phyloP scores from a whole-genome alignment of 2,113 vertebrate genomes.

The Apteryx mantelli region DNA sequence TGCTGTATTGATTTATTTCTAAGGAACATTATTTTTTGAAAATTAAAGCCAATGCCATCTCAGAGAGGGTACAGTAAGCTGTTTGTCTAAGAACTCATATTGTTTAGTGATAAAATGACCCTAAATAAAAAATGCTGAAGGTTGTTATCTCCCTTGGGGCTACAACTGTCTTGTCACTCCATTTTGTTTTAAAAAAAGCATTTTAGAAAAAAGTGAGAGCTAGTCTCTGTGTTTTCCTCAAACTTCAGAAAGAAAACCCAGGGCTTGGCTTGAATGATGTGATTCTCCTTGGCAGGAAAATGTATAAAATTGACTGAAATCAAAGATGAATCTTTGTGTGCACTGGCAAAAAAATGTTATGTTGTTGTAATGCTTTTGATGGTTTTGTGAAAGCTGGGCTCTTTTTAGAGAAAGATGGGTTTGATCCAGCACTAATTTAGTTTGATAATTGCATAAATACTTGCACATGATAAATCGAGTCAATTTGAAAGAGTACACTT shows the following conservation, averaged over 20 bases:
- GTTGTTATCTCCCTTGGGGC: neutral
- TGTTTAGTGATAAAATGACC: neutral
- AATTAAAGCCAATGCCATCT: neutral
- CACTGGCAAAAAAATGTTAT: neutral
- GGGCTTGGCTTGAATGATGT: neutral
- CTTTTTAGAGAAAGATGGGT: neutral
- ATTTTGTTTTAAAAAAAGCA: neutral
- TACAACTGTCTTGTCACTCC: neutral
- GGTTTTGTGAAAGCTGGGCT: neutral
- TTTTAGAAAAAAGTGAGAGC: neutral
- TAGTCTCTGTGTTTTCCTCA: neutral
- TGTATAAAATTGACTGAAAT: neutral
- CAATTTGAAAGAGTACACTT: neutral
- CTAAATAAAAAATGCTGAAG: neutral
- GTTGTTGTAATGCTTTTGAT: neutral
- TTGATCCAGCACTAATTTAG: neutral
- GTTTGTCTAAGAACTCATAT: neutral
- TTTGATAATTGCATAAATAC: neutral
- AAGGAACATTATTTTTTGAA: neutral
- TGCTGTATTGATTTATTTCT: neutral
- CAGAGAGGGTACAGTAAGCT: neutral
- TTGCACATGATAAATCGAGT: neutral
- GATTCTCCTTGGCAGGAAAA: neutral
- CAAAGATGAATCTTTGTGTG: neutral
- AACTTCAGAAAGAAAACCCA: neutral